These are phyloP conservation scores for Apamea monoglypha DNA, from an alignment of 2,888 invertebrate species.

Conservation along the genomic window DNA sequence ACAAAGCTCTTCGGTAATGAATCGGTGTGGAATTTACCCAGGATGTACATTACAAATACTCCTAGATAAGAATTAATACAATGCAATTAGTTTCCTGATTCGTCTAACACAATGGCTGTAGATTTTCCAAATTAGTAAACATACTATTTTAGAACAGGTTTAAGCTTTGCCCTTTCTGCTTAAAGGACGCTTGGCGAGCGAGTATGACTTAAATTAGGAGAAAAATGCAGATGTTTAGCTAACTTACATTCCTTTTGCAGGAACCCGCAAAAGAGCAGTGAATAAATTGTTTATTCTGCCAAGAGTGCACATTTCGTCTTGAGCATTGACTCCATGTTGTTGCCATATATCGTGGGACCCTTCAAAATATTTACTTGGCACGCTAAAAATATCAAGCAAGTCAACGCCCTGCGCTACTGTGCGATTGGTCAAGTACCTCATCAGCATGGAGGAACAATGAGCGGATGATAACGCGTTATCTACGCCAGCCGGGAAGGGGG, in stretches of 20 bases:
- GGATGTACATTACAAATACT: slow-evolving; percentile 59
- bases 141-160: slow-evolving; percentile 59
- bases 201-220: slow-evolving; percentile 1
- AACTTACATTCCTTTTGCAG: slow-evolving; percentile 2
- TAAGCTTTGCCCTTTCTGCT: slow-evolving; percentile 48
- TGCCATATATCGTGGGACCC: slow-evolving; percentile 44
- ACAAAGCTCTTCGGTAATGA: slow-evolving; percentile 46
- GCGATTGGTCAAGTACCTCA: slow-evolving; percentile 81
- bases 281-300: slow-evolving; percentile 21
- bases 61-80: slow-evolving; percentile 62
- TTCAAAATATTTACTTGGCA: slow-evolving; percentile 68
- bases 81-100: slow-evolving; percentile 64
- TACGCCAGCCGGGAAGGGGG: slow-evolving; percentile 73
- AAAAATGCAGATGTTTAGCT: slow-evolving; percentile 15
- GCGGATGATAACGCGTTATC: slow-evolving; percentile 89
- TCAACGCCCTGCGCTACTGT: slow-evolving; percentile 81
- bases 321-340: slow-evolving; percentile 23
- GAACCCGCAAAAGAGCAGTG: background rate
- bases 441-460: slow-evolving; percentile 87
- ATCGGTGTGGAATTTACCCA: slow-evolving; percentile 68
- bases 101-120: slow-evolving; percentile 66
- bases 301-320: slow-evolving; percentile 31
- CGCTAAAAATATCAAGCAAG: slow-evolving; percentile 79
- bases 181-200: background rate
- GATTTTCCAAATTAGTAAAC: slow-evolving; percentile 69